A percentile compares a stretch with the other conserved stretches of the same genome.
Conservation (phyloP, 2,797 vertebrate species). For the Astyanax mexicanus region DNA sequence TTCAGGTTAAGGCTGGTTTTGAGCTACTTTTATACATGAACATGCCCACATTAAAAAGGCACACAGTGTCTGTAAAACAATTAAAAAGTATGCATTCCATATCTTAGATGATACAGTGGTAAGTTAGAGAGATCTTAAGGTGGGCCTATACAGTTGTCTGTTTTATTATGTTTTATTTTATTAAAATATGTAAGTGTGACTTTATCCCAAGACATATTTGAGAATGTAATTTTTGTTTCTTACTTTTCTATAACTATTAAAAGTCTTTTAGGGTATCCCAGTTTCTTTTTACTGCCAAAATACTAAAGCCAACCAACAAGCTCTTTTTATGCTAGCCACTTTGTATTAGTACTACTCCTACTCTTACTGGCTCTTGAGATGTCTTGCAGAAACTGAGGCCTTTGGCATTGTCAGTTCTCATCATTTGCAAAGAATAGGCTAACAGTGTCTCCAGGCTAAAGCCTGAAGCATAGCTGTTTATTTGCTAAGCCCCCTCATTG, state of each 20-base stretch:
- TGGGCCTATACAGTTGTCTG: too few species aligned
- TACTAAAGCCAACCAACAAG: neutral
- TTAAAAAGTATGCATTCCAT: too few species aligned
- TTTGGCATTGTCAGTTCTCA: slow-evolving; percentile 66
- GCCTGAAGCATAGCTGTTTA: slow-evolving; percentile 61
- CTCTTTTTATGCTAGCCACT: slow-evolving; percentile 14
- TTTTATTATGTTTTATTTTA: too few species aligned
- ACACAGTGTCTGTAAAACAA: too few species aligned
- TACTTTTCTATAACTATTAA: neutral
- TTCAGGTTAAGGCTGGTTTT: too few species aligned
- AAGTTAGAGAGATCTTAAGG: too few species aligned
- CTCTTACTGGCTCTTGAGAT: neutral
- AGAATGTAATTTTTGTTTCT: too few species aligned
- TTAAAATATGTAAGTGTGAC: too few species aligned
- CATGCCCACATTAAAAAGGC: too few species aligned
- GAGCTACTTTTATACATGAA: too few species aligned
- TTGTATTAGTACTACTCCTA: slow-evolving; percentile 10
- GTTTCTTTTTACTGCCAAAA: neutral
- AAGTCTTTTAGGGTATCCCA: neutral
- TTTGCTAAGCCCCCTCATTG: slow-evolving; percentile 59
- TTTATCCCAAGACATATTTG: too few species aligned
- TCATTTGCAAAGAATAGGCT: slow-evolving; percentile 74
- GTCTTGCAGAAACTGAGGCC: slow-evolving; percentile 30
- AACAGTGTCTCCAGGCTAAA: slow-evolving; percentile 72
- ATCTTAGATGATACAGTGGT: too few species aligned